Evolutionary conservation across 2,113 vertebrate genomes (phyloP), one percentile per base, ranked within the genome.

Genomic region (Bubo bubo): DNA sequence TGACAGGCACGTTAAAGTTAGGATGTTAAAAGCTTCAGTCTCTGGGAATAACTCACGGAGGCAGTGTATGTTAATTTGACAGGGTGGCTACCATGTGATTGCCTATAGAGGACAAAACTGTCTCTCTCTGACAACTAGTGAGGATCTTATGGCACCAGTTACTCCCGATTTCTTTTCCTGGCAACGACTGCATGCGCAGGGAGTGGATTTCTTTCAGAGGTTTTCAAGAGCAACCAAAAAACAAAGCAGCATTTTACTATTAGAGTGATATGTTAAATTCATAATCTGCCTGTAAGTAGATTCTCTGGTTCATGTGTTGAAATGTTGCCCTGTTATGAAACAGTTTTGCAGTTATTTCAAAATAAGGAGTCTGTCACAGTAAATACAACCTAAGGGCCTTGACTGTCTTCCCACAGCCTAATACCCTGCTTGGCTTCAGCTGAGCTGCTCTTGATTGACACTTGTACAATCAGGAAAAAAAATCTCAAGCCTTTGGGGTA

Each of bases 251-350:
- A 8, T 71, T 90, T 92, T 67, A 21, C 19, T 41, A 2, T 79
- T 64, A 3, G 17, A 53, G 37, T 10, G 4, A 47, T 60, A 41
- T 5, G 30, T 68, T 53, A 41, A 49, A 64, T 53, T 88, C 9
- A 4, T 80, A 50, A 80, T 72, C 58, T n/a, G 19, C 28, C 88
- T 43, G 9, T 45, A 45, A 88, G 35, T 43, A 86, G 52, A n/a
- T 84, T 77, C 11, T 77, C 55, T 88, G 55, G 18, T 86, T 92
- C 43, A 6, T 4, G 27, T 75, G 73, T 92, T 89, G 79, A 94
- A 93, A 84, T 71, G 74, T 24, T 77, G 37, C 32, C 10, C 70
- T 72, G 68, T 97, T 95, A 76, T 71, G 81, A 93, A 97, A 89
- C 14, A 49, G 45, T 66, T 81, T 47, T 73, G 30, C 39, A 79